A percentile compares a stretch with the other conserved stretches of the same genome.
Evolutionary conservation across 2,113 vertebrate species (phyloP).

Genomic region (Carlito syrichta): DNA sequence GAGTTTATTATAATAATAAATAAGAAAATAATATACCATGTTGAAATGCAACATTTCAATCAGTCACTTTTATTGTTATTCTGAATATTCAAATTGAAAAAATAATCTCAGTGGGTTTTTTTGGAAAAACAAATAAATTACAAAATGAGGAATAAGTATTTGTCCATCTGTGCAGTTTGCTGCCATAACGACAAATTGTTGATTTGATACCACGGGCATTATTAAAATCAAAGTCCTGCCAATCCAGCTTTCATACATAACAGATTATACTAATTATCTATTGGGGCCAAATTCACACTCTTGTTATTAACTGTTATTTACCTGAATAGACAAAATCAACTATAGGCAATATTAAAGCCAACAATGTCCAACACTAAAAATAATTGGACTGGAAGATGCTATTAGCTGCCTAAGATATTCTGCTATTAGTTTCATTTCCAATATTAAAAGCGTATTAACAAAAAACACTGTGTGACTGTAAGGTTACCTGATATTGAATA

Average conservation of each 20-base stretch:
- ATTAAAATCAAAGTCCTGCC: conserved; percentile 72
- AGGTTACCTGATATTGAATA: background rate
- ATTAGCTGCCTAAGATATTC: background rate
- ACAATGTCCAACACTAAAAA: conserved; percentile 5
- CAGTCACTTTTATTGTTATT: conserved; percentile 11
- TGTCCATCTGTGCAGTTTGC: conserved; percentile 71
- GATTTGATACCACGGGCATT: conserved; percentile 66
- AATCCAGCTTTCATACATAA: conserved; percentile 62
- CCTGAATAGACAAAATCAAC: conserved; percentile 59
- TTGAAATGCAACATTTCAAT: background rate
- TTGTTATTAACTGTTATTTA: conserved; percentile 70
- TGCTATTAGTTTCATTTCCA: background rate
- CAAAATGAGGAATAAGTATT: conserved; percentile 63
- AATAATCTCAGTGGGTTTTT: conserved; percentile 25
- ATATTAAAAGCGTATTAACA: conserved; percentile 2
- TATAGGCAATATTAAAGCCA: conserved; percentile 29
- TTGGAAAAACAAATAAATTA: conserved; percentile 63
- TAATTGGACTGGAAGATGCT: background rate
- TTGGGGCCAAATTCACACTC: conserved; percentile 66
- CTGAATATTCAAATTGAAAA: conserved; percentile 36
- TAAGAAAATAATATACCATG: background rate
- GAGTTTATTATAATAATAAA: background rate
- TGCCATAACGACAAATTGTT: conserved; percentile 67
- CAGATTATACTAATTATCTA: conserved; percentile 74
- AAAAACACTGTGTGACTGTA: background rate